A percentile compares a stretch with the other conserved stretches of the same genome.
phyloP scores from a whole-genome alignment of 2,888 invertebrate genomes.

The Phyto melanocephala region DNA sequence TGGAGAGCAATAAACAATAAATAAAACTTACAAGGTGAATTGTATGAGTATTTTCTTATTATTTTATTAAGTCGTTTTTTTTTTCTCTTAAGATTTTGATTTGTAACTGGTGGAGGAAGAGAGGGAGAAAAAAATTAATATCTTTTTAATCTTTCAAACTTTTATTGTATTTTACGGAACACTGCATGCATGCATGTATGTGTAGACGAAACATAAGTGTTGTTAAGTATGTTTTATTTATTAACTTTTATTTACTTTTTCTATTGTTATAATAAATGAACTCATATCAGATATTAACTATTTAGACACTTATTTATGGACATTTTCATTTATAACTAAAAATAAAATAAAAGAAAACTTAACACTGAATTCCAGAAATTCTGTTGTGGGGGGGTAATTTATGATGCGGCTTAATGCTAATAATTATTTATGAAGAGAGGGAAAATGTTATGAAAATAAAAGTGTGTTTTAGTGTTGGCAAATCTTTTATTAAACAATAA shows the following conservation, averaged over 20 bases:
- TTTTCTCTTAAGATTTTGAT: conserved; percentile 33
- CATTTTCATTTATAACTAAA: conserved; percentile 1
- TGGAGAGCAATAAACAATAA: conserved; percentile 16
- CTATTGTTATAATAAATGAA: conserved; percentile 42
- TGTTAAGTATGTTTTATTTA: background rate
- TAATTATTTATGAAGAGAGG: too few relatives aligned
- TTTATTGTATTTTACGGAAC: background rate
- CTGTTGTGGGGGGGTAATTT: background rate
- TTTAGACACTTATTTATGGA: background rate
- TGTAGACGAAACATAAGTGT: background rate
- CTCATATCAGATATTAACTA: background rate
- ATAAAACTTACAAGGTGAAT: conserved; percentile 3
- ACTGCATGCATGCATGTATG: background rate
- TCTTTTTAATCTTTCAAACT: conserved; percentile 53
- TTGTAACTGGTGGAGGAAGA: conserved; percentile 21
- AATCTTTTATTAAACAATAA: too few relatives aligned
- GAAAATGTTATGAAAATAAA: too few relatives aligned
- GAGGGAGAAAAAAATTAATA: conserved; percentile 27
- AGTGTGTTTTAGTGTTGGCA: too few relatives aligned
- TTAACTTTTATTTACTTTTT: conserved; percentile 21
- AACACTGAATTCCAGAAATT: background rate
- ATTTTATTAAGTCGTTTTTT: too few relatives aligned
- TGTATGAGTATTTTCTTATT: background rate
- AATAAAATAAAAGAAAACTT: background rate
- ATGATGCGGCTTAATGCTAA: background rate